A percentile compares a stretch with the other conserved stretches of the same genome.
These are phyloP conservation scores for Poliocrania exsul DNA, from an alignment of 2,797 vertebrate genomes.

Conservation along the genomic window DNA sequence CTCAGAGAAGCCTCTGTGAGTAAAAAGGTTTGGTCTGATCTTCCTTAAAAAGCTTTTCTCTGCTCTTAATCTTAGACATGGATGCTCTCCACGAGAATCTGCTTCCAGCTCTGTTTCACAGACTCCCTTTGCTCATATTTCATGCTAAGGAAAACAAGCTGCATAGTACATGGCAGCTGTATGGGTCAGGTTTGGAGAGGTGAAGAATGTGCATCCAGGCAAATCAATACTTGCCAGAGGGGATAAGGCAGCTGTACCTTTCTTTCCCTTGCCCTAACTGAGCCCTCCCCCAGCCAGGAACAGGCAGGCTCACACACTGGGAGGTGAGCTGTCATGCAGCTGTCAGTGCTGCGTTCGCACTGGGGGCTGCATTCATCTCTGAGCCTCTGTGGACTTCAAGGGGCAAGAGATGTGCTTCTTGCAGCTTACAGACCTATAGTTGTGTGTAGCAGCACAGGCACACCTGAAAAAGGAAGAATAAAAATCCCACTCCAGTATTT, in stretches of 20 bases:
- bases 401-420: neutral
- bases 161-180: neutral
- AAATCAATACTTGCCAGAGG: neutral
- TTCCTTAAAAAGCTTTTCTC: neutral
- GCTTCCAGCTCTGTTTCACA: accelerated
- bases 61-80: neutral
- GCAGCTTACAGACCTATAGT: neutral
- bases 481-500: neutral
- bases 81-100: neutral
- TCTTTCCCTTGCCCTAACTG: neutral
- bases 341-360: neutral
- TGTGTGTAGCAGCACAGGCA: neutral
- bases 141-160: neutral
- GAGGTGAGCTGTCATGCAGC: neutral
- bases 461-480: neutral
- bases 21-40: neutral
- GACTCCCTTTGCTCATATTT: neutral
- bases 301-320: neutral
- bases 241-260: neutral
- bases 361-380: neutral
- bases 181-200: neutral
- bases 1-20: neutral
- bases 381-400: neutral
- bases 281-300: neutral
- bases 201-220: neutral